These are phyloP conservation scores for Borostomias antarcticus DNA, from an alignment of 2,797 vertebrate species.

Conservation along the genomic window DNA sequence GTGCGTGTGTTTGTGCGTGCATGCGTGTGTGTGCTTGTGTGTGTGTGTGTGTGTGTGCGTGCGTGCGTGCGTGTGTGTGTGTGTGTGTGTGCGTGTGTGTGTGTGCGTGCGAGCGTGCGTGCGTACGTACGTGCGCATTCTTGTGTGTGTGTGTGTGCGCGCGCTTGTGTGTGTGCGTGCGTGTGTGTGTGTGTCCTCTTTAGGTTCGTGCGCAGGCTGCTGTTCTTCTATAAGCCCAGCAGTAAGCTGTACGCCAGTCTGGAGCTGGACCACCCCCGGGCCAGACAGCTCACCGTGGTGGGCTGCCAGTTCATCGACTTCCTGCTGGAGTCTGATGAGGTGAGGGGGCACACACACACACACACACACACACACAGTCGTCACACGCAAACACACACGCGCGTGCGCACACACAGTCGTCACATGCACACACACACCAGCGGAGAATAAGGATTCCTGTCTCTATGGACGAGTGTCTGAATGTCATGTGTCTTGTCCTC, in stretches of 20 bases:
- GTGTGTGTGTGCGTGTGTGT: too few species aligned
- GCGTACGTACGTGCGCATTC: not conserved
- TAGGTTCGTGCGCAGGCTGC: constrained; percentile 85
- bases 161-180: not conserved
- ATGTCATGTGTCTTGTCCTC: not conserved
- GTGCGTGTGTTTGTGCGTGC: not conserved
- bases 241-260: constrained; percentile 84
- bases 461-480: not conserved
- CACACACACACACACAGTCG: not conserved
- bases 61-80: too few species aligned
- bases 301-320: constrained; percentile 88
- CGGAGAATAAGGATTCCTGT: not conserved
- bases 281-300: constrained; percentile 83
- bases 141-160: not conserved
- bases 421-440: not conserved
- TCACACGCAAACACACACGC: not conserved
- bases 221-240: constrained; percentile 89
- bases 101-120: not conserved
- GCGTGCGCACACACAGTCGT: not conserved
- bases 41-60: too few species aligned
- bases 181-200: not conserved
- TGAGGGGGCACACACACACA: constrained; percentile 55
- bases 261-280: constrained; percentile 82
- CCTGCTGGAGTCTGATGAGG: constrained; percentile 87
- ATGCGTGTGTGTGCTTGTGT: not conserved